phyloP scores from a whole-genome alignment of 2,113 vertebrate genomes.

The Eulacestoma nigropectus region DNA sequence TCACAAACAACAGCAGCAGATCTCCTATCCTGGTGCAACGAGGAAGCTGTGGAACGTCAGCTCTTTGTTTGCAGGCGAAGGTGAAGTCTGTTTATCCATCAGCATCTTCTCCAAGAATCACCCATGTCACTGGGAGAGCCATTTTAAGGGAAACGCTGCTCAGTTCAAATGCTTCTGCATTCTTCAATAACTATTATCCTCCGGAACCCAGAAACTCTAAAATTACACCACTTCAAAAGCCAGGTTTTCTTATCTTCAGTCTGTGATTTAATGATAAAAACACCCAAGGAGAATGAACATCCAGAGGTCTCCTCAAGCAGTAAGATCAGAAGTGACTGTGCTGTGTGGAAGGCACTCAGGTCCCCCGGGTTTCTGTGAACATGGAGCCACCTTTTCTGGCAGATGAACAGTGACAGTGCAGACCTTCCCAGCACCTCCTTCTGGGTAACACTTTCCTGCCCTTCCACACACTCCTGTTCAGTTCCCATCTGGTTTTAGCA shows the following conservation, averaged over 20 bases:
- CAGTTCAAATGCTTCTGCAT: not conserved
- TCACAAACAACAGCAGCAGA: not conserved
- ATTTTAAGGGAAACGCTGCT: not conserved
- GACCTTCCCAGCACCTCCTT: not conserved
- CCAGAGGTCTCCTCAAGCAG: not conserved
- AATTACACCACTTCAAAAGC: not conserved
- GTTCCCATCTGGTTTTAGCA: not conserved
- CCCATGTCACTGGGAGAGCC: not conserved
- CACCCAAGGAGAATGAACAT: not conserved
- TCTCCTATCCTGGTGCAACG: fast-evolving
- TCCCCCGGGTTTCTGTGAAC: not conserved
- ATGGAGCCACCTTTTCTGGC: not conserved
- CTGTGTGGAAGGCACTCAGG: not conserved
- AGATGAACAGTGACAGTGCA: not conserved
- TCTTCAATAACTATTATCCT: not conserved
- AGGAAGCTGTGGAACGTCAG: not conserved
- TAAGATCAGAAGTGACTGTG: not conserved
- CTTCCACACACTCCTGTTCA: not conserved
- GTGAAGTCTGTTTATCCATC: not conserved
- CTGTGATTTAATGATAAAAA: not conserved
- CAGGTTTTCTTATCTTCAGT: not conserved
- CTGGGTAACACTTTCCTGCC: not conserved
- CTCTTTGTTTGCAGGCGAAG: not conserved
- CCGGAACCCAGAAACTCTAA: not conserved
- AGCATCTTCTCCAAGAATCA: not conserved